A percentile compares a stretch with the other conserved stretches of the same genome.
Conservation (phyloP, 2,888 invertebrate genomes). For the Anticlea derivata region DNA sequence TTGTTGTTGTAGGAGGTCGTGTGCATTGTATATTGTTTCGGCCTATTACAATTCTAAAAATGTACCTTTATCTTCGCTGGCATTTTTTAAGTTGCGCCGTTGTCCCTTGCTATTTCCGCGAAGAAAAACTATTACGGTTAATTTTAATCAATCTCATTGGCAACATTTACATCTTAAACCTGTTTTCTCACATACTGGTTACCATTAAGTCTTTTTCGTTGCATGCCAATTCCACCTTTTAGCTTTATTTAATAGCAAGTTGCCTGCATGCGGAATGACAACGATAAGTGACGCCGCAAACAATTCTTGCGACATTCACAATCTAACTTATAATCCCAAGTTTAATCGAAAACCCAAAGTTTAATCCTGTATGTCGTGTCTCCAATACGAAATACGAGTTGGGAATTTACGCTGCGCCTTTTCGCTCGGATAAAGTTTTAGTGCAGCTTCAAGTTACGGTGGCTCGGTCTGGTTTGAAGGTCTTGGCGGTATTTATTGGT, state of each 20-base stretch:
- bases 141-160: background rate
- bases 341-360: constrained; percentile 51
- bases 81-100: too few species aligned
- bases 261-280: background rate
- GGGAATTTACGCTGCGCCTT: constrained; percentile 24
- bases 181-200: background rate
- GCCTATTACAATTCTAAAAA: background rate
- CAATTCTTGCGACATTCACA: constrained; percentile 32
- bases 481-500: constrained; percentile 10
- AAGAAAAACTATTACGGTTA: background rate
- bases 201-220: constrained; percentile 6
- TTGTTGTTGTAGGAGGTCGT: constrained; percentile 21
- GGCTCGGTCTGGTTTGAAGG: constrained; percentile 19
- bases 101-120: background rate
- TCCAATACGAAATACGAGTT: constrained; percentile 20
- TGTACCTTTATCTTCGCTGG: too few species aligned
- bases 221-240: constrained; percentile 6
- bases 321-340: constrained; percentile 41
- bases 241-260: constrained; percentile 10
- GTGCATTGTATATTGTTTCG: constrained; percentile 6
- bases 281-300: constrained; percentile 13
- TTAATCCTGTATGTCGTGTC: constrained; percentile 38
- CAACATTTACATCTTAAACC: background rate
- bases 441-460: constrained; percentile 25
- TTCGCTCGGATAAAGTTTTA: constrained; percentile 22